Evolutionary conservation across 1,140 invertebrate genomes (phyloP), one percentile per base, ranked within the genome.

Genomic region (Neodiprion pinetum): DNA sequence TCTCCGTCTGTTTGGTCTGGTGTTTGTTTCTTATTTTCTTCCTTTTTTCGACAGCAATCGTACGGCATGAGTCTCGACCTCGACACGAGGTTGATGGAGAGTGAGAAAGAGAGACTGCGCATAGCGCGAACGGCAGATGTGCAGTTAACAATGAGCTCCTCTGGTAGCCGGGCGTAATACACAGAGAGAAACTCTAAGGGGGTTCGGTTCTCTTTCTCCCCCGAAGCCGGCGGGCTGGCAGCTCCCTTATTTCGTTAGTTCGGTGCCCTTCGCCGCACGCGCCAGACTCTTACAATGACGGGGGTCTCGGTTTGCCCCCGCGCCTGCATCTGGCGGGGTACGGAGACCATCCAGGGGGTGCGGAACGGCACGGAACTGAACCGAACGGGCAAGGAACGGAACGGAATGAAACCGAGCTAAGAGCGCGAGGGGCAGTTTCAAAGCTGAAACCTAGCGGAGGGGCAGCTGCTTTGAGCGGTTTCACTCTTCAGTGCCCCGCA

Each of bases 391-490:
- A 21, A 21, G 28, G 28, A 40, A 40, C 5, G 28, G 28, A 40
- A 40, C 28, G 28, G 28, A 40, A 40, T 7, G 12, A 21, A 47
- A 47, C 67, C 47, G 12, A 21, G 67, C 23, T 69, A 40, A 49
- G 47, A 21, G 47, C 17, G 17, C 70, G 21, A 40, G 50, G 70
- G 50, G 50, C 21, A 47, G 47, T 47, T 71, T 47, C 67, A 69
- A 47, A 49, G 70, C 50, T 21, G 17, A 21, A 50, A 49, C 21
- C 21, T 11, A 71, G 17, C 70, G 80, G 78, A 80, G 84, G 81
- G 82, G 82, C 83, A 82, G 81, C 85, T 86, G 86, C 85, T 87
- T 88, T 86, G 86, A 88, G 84, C 85, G 83, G 84, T 87, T 88
- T 88, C 81, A 88, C 86, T 87, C 86, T 88, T 86, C 85, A 86